A percentile compares a stretch with the other conserved stretches of the same genome.
phyloP scores from a whole-genome alignment of 2,888 invertebrate genomes.

The Salticus scenicus region DNA sequence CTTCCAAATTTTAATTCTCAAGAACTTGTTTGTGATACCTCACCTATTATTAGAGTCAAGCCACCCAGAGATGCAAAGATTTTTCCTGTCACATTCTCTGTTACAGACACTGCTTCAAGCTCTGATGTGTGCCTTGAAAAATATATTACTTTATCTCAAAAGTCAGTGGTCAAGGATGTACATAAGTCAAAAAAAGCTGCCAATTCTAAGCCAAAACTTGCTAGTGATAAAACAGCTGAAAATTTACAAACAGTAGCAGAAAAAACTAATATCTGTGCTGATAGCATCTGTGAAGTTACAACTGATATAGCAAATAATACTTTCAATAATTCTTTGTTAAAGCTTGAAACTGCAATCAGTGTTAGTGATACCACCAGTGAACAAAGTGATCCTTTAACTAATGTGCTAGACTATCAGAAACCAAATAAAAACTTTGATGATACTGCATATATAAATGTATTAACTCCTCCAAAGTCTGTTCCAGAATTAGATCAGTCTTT shows the following conservation, averaged over 20 bases:
- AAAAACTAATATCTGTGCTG: slow-evolving; percentile 5
- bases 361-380: neutral
- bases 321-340: no score
- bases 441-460: slow-evolving; percentile 30
- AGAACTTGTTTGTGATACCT: slow-evolving; percentile 44
- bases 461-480: slow-evolving; percentile 61
- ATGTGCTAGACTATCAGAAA: slow-evolving; percentile 36
- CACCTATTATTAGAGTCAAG: slow-evolving; percentile 64
- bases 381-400: slow-evolving; percentile 22
- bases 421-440: slow-evolving; percentile 47
- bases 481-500: slow-evolving; percentile 15
- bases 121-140: slow-evolving; percentile 72
- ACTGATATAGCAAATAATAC: no score
- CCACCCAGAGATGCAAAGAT: slow-evolving; percentile 70
- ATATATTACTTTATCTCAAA: slow-evolving; percentile 62
- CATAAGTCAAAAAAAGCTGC: slow-evolving; percentile 44
- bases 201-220: slow-evolving; percentile 51
- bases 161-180: slow-evolving; percentile 43
- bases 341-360: no score
- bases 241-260: slow-evolving; percentile 24
- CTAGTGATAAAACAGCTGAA: slow-evolving; percentile 44
- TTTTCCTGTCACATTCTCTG: slow-evolving; percentile 61
- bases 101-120: slow-evolving; percentile 70
- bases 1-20: slow-evolving; percentile 46
- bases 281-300: no score